Evolutionary conservation across 1,140 invertebrate genomes (phyloP).

Genomic region (Trachymyrmex septentrionalis): DNA sequence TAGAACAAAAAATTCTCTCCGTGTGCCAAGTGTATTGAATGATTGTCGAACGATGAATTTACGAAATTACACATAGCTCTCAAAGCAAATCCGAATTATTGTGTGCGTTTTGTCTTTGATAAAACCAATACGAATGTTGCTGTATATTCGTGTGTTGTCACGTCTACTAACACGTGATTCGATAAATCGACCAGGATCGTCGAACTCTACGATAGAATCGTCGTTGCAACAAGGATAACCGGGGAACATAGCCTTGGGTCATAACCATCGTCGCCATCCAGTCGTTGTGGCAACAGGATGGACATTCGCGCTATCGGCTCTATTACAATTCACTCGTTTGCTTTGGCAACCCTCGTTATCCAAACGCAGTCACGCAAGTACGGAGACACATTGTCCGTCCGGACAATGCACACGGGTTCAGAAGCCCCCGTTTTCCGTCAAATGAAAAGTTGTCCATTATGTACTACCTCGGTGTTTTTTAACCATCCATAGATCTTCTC

Average conservation of each 20-base stretch:
- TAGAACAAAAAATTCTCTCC: too few species aligned
- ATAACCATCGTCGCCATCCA: constrained; percentile 57
- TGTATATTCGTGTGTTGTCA: neutral
- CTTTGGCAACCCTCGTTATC: constrained; percentile 68
- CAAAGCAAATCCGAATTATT: neutral
- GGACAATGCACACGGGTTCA: constrained; percentile 53
- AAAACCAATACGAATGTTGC: neutral
- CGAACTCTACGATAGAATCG: constrained; percentile 55
- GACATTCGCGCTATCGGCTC: constrained; percentile 61
- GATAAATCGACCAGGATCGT: constrained; percentile 46
- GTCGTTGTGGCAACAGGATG: constrained; percentile 66
- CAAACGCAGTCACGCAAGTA: constrained; percentile 59
- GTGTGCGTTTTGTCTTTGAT: neutral
- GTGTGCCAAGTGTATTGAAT: neutral
- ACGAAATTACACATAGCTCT: neutral
- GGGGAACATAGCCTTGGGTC: constrained; percentile 52
- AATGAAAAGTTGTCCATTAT: constrained; percentile 66
- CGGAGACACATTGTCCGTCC: constrained; percentile 65
- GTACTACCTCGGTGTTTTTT: constrained; percentile 25
- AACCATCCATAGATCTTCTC: constrained; percentile 10
- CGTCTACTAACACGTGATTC: constrained; percentile 22
- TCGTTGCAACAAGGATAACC: constrained; percentile 20
- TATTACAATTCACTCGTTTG: constrained; percentile 67
- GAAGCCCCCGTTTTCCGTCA: constrained; percentile 53
- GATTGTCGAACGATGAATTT: neutral